Evolutionary conservation across 1,140 invertebrate genomes (phyloP), one percentile per base, ranked within the genome.

Genomic region (Laupala kohalensis): DNA sequence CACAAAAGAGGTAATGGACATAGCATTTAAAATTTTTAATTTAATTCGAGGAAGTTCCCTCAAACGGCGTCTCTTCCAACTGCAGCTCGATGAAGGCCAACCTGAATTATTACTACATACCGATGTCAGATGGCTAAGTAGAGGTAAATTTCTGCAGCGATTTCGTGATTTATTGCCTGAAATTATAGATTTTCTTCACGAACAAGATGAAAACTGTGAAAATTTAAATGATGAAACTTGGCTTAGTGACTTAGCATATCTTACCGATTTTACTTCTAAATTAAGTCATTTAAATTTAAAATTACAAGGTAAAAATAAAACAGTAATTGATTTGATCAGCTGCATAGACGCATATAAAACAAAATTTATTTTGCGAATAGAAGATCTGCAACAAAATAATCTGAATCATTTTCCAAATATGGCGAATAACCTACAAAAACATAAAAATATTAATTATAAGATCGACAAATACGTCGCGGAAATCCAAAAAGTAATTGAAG

Each of bases 261-360:
- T 65, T 65, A 65, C 6, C 74, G n/a, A 75, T 76, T 76, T 67
- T 75, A 77, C 74, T 74, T 74, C 69, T 19, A 76, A 77, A 76
- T 75, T 76, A 76, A 78, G 71, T 75, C 37, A 76, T 72, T 76
- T 76, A 67, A 77, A 74, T 76, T 72, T 75, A 70, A 28, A 75
- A 71, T 63, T 76, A 71, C 75, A 76, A 71, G 69, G 71, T 23
- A 75, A 75, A 74, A 72, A 73, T 25, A 74, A 74, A 67, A 73
- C 69, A 74, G 25, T 77, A 66, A 74, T 75, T 73, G 74, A 77
- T 73, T 78, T 77, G 65, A 76, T 76, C 74, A 76, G 64, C 64
- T 65, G 64, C 64, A 65, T 65, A 65, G 6, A 65, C 25, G 64
- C 64, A 65, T 65, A 65, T 65, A 65, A 65, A 65, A 65, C n/a